phyloP scores from a whole-genome alignment of 2,888 invertebrate genomes.

The Hirtodrosophila duncani region DNA sequence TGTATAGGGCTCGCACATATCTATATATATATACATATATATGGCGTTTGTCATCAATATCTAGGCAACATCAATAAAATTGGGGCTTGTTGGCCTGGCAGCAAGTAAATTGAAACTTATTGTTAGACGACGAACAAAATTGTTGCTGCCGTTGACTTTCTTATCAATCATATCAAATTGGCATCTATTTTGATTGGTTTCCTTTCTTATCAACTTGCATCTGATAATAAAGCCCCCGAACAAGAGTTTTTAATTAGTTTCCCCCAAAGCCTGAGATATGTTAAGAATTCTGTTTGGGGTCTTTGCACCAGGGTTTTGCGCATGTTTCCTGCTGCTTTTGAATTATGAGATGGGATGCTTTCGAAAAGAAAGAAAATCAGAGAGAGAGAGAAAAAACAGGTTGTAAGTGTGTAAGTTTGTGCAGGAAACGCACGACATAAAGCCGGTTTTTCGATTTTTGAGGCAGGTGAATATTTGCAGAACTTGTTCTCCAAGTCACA shows the following conservation, averaged over 20 bases:
- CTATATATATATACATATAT: slow-evolving; percentile 3
- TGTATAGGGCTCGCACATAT: slow-evolving; percentile 3
- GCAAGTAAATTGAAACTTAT: slow-evolving; percentile 32
- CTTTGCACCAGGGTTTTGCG: slow-evolving; percentile 14
- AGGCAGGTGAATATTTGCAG: slow-evolving; percentile 43
- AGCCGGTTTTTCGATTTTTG: slow-evolving; percentile 49
- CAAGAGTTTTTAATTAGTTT: slow-evolving; percentile 61
- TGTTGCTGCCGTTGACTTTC: too few relatives aligned
- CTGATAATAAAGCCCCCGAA: slow-evolving; percentile 28
- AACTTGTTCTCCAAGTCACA: slow-evolving; percentile 49
- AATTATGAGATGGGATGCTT: slow-evolving; percentile 37
- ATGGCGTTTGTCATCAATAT: slow-evolving; percentile 46
- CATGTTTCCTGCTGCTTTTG: slow-evolving; percentile 35
- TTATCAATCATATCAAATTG: slow-evolving; percentile 35
- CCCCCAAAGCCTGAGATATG: background rate
- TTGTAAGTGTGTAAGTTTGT: slow-evolving; percentile 43
- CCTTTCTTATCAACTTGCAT: too few relatives aligned
- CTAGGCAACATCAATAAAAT: slow-evolving; percentile 50
- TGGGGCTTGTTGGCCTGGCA: slow-evolving; percentile 23
- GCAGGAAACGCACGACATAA: slow-evolving; percentile 55
- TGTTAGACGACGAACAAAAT: slow-evolving; percentile 2
- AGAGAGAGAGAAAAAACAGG: slow-evolving; percentile 37
- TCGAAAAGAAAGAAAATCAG: background rate
- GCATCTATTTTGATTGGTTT: slow-evolving; percentile 47
- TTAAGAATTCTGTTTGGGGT: slow-evolving; percentile 5